Base-by-base conservation (phyloP, 2,113 vertebrate species). In the Saccopteryx leptura region DNA sequence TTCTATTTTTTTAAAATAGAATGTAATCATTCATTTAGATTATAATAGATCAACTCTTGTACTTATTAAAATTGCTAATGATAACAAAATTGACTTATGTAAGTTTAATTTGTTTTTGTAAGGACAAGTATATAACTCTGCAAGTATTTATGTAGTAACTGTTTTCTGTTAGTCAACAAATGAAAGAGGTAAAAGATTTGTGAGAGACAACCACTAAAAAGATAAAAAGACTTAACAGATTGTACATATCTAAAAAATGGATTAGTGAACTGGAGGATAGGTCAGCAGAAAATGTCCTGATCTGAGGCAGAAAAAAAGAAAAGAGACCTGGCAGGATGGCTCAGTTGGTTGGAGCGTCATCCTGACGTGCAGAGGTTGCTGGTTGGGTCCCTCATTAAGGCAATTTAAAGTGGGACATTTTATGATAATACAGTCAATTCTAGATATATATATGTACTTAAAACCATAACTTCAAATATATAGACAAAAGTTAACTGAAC, bases 1-100 rank as follows among this genome's bases (percentile, higher is more conserved):
- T 6, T 58, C 56, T 82, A 50, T 95, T 96, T 96, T 46, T 84
- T 93, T 86, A 69, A 93, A 94, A 82, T 72, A 88, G 65, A 94
- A 52, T 94, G 4, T 79, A 85, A 13, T 58, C 74, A 75, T 88
- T 88, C 8, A 68, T 75, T 75, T 94, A 95, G 71, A 58, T 92
- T 56, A 39, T 80, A 94, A 10, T 71, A 48, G 31, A 66, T 24
- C n/a, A 90, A 48, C 18, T 89, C 21, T 19, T 69, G 9, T 0
- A 74, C 54, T 95, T 76, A 31, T 28, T 72, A 76, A 79, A 88
- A 60, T 95, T 88, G 19, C 9, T 88, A 58, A 23, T 88, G 48
- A 58, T 83, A 65, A 15, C 84, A 96, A 66, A 93, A 87, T 68
- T 82, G 28, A 80, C 76, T 68, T 23, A 68, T 76, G 91, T 84